Evolutionary conservation across 92 coral and sea anemone species (phyloP).

Genomic region (Micromussa lordhowensis): DNA sequence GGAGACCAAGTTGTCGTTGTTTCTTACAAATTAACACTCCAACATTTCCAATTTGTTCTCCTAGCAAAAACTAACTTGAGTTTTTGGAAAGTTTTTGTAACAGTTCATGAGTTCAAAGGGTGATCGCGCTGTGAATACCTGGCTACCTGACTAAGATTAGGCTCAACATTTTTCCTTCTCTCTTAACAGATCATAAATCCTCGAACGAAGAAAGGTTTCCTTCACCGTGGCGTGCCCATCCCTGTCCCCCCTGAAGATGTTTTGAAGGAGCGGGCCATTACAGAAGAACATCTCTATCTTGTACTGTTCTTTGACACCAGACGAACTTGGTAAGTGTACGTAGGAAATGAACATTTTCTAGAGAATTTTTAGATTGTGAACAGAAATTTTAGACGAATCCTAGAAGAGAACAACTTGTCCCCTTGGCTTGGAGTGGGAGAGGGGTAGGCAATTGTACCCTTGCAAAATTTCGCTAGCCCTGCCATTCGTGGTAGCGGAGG

Average conservation of each 20-base stretch:
- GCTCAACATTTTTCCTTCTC: not conserved
- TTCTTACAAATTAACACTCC: not conserved
- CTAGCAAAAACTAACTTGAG: not conserved
- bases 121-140: not conserved
- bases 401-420: not conserved
- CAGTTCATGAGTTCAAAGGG: not conserved
- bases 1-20: not conserved
- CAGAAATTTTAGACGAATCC: not conserved
- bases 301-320: constrained; percentile 96
- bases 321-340: constrained; percentile 90
- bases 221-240: constrained; percentile 96
- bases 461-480: too few relatives aligned
- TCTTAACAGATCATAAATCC: constrained; percentile 91
- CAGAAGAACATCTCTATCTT: constrained; percentile 92
- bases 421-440: not conserved
- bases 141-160: not conserved
- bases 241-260: constrained; percentile 99
- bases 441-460: not conserved
- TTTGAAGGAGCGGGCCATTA: constrained; percentile 81
- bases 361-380: not conserved
- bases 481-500: too few relatives aligned
- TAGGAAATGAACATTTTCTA: not conserved
- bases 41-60: not conserved
- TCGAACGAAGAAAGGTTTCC: constrained; percentile 95
- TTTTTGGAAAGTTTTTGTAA: not conserved